phyloP scores from a whole-genome alignment of 2,888 invertebrate species.

The Hyppa rectilinea region DNA sequence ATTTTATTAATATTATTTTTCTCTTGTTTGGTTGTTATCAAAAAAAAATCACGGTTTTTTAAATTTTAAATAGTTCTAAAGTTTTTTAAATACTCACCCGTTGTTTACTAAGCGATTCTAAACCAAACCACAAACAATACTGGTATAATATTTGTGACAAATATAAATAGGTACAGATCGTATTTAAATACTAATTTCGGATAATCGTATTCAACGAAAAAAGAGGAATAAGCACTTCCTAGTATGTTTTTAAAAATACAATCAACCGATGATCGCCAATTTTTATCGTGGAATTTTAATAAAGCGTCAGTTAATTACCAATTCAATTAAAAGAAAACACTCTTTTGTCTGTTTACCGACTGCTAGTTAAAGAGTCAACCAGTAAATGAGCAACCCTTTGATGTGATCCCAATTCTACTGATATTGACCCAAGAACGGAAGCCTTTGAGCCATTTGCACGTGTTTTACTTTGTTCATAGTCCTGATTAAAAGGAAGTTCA shows the following conservation, averaged over 20 bases:
- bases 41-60: background rate
- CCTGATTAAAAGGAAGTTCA: slow-evolving; percentile 9
- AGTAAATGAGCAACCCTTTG: slow-evolving; percentile 49
- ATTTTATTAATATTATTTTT: slow-evolving; percentile 7
- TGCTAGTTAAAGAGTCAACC: slow-evolving; percentile 29
- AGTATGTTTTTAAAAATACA: slow-evolving; percentile 24
- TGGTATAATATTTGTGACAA: no score
- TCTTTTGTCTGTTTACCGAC: slow-evolving; percentile 16
- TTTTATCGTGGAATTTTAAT: slow-evolving; percentile 15
- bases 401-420: slow-evolving; percentile 27
- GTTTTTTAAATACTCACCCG: background rate
- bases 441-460: slow-evolving; percentile 41
- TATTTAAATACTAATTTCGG: no score
- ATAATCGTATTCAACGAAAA: background rate
- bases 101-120: background rate
- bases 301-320: slow-evolving; percentile 22
- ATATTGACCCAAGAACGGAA: slow-evolving; percentile 28
- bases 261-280: background rate
- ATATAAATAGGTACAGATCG: no score
- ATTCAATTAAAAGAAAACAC: slow-evolving; percentile 39
- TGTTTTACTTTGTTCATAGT: slow-evolving; percentile 28
- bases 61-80: no score
- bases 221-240: background rate
- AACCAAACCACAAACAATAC: background rate
- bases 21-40: background rate